phyloP scores from a whole-genome alignment of 2,888 invertebrate species.

The Eupithecia exiguata region DNA sequence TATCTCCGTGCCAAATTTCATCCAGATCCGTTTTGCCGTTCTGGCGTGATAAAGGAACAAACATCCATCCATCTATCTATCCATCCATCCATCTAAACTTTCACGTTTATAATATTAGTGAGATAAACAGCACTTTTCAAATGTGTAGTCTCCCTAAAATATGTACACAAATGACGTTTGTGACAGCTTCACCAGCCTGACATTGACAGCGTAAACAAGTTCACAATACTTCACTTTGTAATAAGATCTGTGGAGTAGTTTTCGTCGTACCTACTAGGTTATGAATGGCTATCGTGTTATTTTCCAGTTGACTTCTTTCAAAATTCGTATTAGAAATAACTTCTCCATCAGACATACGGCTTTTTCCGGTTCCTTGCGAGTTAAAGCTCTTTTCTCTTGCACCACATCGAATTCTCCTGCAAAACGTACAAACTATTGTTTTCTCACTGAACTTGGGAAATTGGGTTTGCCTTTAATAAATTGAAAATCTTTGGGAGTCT shows the following conservation, averaged over 20 bases:
- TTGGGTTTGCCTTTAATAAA: slow-evolving; percentile 71
- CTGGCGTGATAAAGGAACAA: too few species aligned
- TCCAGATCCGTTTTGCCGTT: too few species aligned
- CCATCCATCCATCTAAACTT: too few species aligned
- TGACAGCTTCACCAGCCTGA: not conserved
- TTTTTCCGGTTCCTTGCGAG: not conserved
- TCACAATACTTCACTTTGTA: not conserved
- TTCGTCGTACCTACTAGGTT: not conserved
- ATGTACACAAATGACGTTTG: not conserved
- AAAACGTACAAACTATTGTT: slow-evolving; percentile 58
- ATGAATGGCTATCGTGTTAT: not conserved
- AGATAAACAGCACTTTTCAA: too few species aligned
- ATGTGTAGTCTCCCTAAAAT: too few species aligned
- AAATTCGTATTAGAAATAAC: not conserved
- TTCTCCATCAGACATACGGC: not conserved
- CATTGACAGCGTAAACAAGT: too few species aligned
- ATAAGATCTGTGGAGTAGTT: not conserved
- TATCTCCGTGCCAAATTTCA: too few species aligned
- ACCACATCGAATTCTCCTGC: slow-evolving; percentile 13
- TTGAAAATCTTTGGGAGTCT: slow-evolving; percentile 65
- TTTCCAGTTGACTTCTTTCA: not conserved
- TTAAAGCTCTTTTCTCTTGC: slow-evolving; percentile 22
- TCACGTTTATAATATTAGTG: too few species aligned
- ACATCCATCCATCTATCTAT: too few species aligned
- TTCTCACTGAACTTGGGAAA: slow-evolving; percentile 54